These are phyloP conservation scores for Eunapius fragilis DNA, from an alignment of 37 sponge, comb jelly and placozoan genomes.

Conservation along the genomic window DNA sequence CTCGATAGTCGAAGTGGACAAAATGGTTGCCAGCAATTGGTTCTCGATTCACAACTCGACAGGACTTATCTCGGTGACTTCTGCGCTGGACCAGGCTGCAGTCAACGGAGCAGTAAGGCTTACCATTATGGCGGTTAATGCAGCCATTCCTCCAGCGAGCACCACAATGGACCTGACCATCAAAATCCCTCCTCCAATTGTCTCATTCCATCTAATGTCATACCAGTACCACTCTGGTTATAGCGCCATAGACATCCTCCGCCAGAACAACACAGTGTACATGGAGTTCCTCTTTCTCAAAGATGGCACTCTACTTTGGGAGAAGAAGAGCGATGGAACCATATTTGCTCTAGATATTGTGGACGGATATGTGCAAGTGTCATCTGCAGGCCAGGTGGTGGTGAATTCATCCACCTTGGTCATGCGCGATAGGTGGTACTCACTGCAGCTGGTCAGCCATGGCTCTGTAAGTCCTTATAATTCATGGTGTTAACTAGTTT, in stretches of 20 bases:
- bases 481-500: not conserved
- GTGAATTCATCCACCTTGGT: not conserved
- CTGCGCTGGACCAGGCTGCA: constrained; percentile 11
- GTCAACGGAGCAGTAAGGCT: constrained; percentile 19
- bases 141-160: constrained; percentile 5
- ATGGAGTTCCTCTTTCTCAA: constrained; percentile 32
- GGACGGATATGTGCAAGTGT: constrained; percentile 2
- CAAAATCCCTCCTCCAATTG: constrained; percentile 16
- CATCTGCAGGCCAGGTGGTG: not conserved
- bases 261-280: constrained; percentile 8
- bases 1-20: constrained; percentile 16
- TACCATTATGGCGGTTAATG: constrained; percentile 38
- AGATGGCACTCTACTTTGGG: constrained; percentile 41
- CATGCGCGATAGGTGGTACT: constrained; percentile 30
- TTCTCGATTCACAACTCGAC: constrained; percentile 24
- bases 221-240: constrained; percentile 32
- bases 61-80: constrained; percentile 24
- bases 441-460: constrained; percentile 3
- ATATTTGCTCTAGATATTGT: constrained; percentile 2
- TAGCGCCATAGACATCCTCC: not conserved
- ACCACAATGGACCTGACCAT: constrained; percentile 20
- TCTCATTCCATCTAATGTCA: constrained; percentile 32
- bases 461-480: not conserved
- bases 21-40: constrained; percentile 28
- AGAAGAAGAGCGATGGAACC: not conserved